Conservation (phyloP, 2,888 invertebrate genomes). For the Hirtodrosophila confusa region DNA sequence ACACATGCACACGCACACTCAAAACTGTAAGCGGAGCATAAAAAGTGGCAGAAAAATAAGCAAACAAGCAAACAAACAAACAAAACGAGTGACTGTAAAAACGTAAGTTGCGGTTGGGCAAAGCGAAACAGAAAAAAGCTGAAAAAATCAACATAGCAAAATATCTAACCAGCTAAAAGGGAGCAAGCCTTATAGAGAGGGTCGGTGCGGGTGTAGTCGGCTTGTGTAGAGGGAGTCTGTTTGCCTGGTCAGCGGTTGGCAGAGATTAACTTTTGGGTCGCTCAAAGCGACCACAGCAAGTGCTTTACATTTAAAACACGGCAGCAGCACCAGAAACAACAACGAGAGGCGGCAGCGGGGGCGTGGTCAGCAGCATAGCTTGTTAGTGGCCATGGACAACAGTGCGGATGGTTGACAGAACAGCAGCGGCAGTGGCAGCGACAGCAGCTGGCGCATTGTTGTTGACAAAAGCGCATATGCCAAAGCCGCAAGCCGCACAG, state of each 20-base stretch:
- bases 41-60: conserved; percentile 69
- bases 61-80: conserved; percentile 66
- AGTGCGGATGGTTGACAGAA: conserved; percentile 16
- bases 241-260: conserved; percentile 73
- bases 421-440: conserved; percentile 12
- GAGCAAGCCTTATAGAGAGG: background rate
- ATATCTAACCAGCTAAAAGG: conserved; percentile 56
- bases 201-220: background rate
- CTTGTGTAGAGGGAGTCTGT: conserved; percentile 24
- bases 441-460: conserved; percentile 21
- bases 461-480: conserved; percentile 63
- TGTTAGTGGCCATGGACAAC: conserved; percentile 65
- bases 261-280: conserved; percentile 80
- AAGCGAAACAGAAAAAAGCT: conserved; percentile 21
- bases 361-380: conserved; percentile 58
- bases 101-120: conserved; percentile 71
- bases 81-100: conserved; percentile 55
- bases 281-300: conserved; percentile 79
- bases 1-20: background rate
- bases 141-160: conserved; percentile 34
- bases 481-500: conserved; percentile 73
- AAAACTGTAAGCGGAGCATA: conserved; percentile 35
- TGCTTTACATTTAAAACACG: conserved; percentile 77
- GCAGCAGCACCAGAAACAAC: conserved; percentile 26
- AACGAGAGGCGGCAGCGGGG: conserved; percentile 1